Evolutionary conservation across 2,797 vertebrate species (phyloP), one percentile per base, ranked within the genome.

Genomic region (Channa striata): DNA sequence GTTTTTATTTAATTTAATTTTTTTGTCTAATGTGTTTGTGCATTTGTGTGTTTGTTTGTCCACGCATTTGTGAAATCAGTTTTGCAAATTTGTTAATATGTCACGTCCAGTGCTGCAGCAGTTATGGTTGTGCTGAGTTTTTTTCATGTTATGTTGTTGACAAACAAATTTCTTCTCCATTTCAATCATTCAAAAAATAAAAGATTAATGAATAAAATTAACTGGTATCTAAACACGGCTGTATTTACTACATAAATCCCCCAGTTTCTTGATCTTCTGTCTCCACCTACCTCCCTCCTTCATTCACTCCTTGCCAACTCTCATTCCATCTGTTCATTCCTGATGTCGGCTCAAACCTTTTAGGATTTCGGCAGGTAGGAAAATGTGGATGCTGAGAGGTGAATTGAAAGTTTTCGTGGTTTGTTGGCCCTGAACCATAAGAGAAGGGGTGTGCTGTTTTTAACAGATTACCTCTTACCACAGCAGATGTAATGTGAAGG

Each of bases 11-110:
- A n/a, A n/a, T n/a, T n/a, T n/a, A n/a, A n/a, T n/a, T 65, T 72
- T 76, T 87, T 65, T 70, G 81, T 88, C 74, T 66, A 39, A 72
- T 16, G 74, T 87, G 59, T 89, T 75, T 80, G 77, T 89, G 77
- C 75, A 74, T 87, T 65, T 78, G 39, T 84, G 49, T 77, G 50
- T 74, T 54, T 74, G 17, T 87, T 34, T 48, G 68, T 77, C 37
- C 20, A 20, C 78, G 61, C 80, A 14, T 72, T 60, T 80, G 60
- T 81, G 48, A 57, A 43, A 17, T 59, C 52, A 49, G 46, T 49
- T 59, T 5, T 64, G 17, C 19, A 20, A 49, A 42, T 59, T 59
- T 47, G 34, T 57, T 72, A 23, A 16, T 43, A 59, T 67, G 25
- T 66, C 44, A 34, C 53, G 76, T 48, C 67, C 21, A 59, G 60